Percentiles rank a stretch among this genome's conserved stretches.
These are phyloP conservation scores for Bufo bufo DNA, from an alignment of 2,113 vertebrate species.

Conservation along the genomic window DNA sequence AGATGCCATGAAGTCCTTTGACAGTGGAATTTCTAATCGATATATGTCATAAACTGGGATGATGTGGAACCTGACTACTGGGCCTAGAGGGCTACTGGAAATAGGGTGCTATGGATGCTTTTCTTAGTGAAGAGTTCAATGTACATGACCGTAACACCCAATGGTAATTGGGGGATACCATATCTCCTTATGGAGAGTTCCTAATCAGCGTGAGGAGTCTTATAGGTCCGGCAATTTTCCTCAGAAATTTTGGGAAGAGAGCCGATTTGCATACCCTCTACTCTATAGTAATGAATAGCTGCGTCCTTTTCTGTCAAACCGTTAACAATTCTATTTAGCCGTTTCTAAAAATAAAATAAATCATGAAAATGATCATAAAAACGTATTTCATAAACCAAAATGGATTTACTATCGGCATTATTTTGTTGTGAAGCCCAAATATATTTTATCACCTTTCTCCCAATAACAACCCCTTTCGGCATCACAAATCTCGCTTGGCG, in stretches of 20 bases:
- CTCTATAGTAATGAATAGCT: too few species aligned
- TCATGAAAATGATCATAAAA: background rate
- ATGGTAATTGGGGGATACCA: too few species aligned
- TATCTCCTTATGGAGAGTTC: too few species aligned
- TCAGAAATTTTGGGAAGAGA: too few species aligned
- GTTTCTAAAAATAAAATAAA: background rate
- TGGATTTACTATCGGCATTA: background rate
- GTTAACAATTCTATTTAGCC: background rate
- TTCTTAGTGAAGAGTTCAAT: background rate
- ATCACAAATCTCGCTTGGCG: conserved; percentile 31
- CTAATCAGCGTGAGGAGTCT: too few species aligned
- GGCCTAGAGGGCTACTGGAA: background rate
- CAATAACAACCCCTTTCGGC: background rate
- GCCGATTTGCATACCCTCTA: too few species aligned
- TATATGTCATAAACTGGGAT: too few species aligned
- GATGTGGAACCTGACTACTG: too few species aligned
- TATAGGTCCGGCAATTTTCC: too few species aligned
- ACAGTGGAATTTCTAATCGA: too few species aligned
- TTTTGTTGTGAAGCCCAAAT: background rate
- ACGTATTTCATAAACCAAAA: background rate
- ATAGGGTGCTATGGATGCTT: background rate
- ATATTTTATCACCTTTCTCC: background rate
- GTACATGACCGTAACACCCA: background rate
- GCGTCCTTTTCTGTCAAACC: background rate
- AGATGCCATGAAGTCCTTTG: too few species aligned